Base-by-base conservation (phyloP, 2,888 invertebrate species). In the Xiphydria camelus region DNA sequence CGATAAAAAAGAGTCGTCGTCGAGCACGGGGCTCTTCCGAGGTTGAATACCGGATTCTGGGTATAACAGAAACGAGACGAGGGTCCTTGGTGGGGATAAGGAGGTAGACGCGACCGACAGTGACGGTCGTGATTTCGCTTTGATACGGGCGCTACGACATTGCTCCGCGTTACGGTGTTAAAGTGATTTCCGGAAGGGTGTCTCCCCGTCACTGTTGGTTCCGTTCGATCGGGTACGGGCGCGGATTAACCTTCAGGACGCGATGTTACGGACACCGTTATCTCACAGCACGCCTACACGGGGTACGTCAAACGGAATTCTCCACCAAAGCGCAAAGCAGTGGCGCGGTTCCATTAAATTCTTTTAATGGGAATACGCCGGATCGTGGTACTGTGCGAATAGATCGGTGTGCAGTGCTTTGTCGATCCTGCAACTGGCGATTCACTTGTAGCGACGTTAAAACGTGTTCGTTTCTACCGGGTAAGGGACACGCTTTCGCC, bases 141-240 rank as follows among this genome's bases (percentile, higher is more conserved):
- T 41, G 41, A 41, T 34, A 34, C 14, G 15, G 17, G n/a, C n/a
- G n/a, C n/a, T 29, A 12, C 29, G 29, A 15, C 14, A 29, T 29
- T 29, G 12, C 4, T 12, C 29, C 15, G 29, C n/a, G 14, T 9
- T 17, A 15, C 2, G n/a, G 17, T 29, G 41, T 12, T 41, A 21
- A 41, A 41, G 23, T 34, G 37, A 41, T 41, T 41, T 22, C n/a
- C 17, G 19, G 23, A 22, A 29, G 29, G 29, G 12, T 29, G 29
- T 12, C 9, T 4, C 12, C 6, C 5, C 12, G 4, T 15, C 1
- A 5, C 15, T 29, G 5, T 3, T 4, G 29, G 5, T 29, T 26
- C 12, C 5, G 29, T 4, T 12, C 1, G 6, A 26, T 12, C 4
- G 14, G 4, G 29, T 29, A 12, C 12, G 12, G 5, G 29, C 6